Base-by-base conservation (phyloP, 2,888 invertebrate genomes). In the Lapara coniferarum region DNA sequence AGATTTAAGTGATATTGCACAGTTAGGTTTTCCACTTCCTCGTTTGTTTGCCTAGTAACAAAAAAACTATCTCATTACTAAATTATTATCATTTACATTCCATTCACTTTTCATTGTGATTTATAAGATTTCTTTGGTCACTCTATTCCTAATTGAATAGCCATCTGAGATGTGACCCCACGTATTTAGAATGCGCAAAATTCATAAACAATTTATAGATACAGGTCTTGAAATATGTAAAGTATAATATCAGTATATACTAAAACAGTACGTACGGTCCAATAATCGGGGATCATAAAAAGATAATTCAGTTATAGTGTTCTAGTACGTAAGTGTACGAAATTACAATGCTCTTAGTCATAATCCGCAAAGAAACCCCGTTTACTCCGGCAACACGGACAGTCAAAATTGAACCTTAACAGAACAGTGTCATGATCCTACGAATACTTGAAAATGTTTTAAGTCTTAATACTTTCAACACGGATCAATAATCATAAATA, bases 401-500 rank as follows among this genome's bases (percentile, higher is more conserved):
- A 12, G 49, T 49, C 49, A 49, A 46, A 63, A 63, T 63, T 46
- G 16, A 46, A 49, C 19, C 4, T 37, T 37, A 37, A 2, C 63
- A 63, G 19, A 63, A 46, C 19, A 12, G 10, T 46, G 16, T 46
- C 5, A 59, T 16, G n/a, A 44, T 16, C 12, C 16, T 12, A 16
- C 16, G 46, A 12, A 44, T 46, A 59, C 19, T 0, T 44, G 44
- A 16, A n/a, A 13, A 16, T 59, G n/a, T 59, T 19, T 44, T n/a
- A 37, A 44, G 16, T 59, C 16, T 63, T 1, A 46, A 44, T n/a
- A 44, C n/a, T 46, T 19, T 63, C 63, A 46, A 6, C 49, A 63
- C 19, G 46, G 12, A 63, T 63, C 49, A 63, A 63, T 63, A 63
- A 49, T 49, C 49, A 59, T 59, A 56, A 56, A 56, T 59, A 16